phyloP scores from a whole-genome alignment of 1,140 invertebrate species.

The Papilio dardanus region DNA sequence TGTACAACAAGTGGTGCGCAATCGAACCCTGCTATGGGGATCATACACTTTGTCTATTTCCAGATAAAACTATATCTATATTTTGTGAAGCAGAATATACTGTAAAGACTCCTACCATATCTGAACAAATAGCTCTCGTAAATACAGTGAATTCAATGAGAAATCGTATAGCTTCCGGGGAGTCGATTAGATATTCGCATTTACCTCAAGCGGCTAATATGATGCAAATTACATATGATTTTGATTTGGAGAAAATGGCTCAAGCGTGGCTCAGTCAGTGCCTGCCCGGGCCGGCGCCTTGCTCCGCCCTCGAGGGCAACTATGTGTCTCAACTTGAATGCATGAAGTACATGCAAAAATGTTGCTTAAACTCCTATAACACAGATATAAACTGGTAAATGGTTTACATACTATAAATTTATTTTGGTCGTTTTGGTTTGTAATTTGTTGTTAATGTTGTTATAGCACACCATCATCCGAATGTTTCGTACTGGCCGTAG shows the following conservation, averaged over 20 bases:
- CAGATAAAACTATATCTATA: constrained; percentile 47
- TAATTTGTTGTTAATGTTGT: constrained; percentile 31
- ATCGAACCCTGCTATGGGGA: constrained; percentile 69
- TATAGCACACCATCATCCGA: constrained; percentile 62
- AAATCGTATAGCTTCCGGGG: constrained; percentile 63
- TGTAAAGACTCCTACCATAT: constrained; percentile 52
- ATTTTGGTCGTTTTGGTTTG: constrained; percentile 13
- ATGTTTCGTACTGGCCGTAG: constrained; percentile 63
- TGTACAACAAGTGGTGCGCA: constrained; percentile 68
- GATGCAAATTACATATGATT: constrained; percentile 71
- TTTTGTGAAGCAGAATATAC: constrained; percentile 58
- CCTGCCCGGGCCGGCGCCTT: constrained; percentile 67
- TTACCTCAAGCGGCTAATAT: constrained; percentile 72
- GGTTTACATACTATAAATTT: neutral
- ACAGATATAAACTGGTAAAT: constrained; percentile 53
- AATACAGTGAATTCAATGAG: constrained; percentile 74
- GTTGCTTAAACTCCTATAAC: constrained; percentile 52
- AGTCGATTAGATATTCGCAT: constrained; percentile 58
- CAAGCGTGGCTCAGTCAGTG: constrained; percentile 69
- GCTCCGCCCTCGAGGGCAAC: constrained; percentile 60
- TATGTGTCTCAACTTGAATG: constrained; percentile 70
- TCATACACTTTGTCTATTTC: constrained; percentile 71
- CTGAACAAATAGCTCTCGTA: constrained; percentile 57
- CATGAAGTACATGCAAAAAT: constrained; percentile 62
- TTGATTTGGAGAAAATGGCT: constrained; percentile 68